These are phyloP conservation scores for Hippolais icterina DNA, from an alignment of 2,113 vertebrate genomes.

Conservation along the genomic window DNA sequence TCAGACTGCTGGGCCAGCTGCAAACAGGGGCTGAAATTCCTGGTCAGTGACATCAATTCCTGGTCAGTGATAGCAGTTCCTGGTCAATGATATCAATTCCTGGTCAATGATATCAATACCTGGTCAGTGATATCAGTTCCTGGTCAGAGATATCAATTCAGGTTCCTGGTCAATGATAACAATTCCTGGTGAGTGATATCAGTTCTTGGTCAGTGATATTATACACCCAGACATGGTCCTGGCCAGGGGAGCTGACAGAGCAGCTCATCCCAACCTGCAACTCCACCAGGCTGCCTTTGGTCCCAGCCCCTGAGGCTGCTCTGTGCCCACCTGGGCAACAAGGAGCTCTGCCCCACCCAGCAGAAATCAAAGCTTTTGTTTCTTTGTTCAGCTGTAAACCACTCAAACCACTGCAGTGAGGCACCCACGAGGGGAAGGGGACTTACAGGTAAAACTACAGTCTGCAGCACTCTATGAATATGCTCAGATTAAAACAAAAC, in stretches of 20 bases:
- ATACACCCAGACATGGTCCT: accelerated
- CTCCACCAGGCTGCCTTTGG: background rate
- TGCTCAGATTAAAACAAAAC: background rate
- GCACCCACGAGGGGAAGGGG: background rate
- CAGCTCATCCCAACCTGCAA: background rate
- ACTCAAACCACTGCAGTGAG: background rate
- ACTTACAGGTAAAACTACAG: background rate
- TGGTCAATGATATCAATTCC: too few species aligned
- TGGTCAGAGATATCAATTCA: too few species aligned
- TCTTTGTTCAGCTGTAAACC: background rate
- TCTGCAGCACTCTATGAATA: background rate
- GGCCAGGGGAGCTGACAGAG: background rate
- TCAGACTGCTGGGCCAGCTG: background rate
- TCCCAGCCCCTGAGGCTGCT: background rate
- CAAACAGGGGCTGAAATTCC: background rate
- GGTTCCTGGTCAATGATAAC: too few species aligned
- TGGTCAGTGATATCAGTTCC: background rate
- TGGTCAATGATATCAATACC: too few species aligned
- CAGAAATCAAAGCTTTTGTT: background rate
- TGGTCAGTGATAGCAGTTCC: too few species aligned
- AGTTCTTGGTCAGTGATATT: background rate
- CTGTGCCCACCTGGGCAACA: background rate
- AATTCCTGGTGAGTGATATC: too few species aligned
- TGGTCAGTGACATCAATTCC: too few species aligned
- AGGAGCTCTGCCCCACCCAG: background rate